phyloP scores from a whole-genome alignment of 2,797 vertebrate species.

The Sebastes dallii region DNA sequence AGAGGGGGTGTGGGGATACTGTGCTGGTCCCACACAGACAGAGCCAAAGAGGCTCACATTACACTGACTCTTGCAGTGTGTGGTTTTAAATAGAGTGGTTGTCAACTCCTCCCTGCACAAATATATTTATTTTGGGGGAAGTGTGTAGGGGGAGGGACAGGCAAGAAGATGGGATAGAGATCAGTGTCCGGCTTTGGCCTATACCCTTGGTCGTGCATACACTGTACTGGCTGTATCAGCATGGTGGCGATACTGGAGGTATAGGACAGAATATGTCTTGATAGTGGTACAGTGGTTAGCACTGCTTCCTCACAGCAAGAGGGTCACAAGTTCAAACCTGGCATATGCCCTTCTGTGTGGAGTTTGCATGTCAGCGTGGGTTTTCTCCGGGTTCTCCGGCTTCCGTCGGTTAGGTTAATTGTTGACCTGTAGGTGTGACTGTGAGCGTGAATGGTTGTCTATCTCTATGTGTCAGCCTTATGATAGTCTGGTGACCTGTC shows the following conservation, averaged over 20 bases:
- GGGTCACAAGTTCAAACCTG: too few species aligned
- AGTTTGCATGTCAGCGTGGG: too few species aligned
- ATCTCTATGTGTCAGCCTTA: too few species aligned
- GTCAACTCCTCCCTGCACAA: conserved; percentile 76
- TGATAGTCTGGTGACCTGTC: too few species aligned
- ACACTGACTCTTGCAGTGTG: conserved; percentile 83
- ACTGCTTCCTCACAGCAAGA: background rate
- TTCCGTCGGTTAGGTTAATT: too few species aligned
- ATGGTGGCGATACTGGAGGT: background rate
- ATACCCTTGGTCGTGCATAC: conserved; percentile 10
- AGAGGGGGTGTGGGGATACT: conserved; percentile 37
- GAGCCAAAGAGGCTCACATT: conserved; percentile 80
- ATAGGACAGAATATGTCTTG: background rate
- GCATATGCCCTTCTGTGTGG: too few species aligned
- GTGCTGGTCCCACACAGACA: conserved; percentile 57
- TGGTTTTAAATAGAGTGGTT: conserved; percentile 84
- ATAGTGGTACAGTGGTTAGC: too few species aligned
- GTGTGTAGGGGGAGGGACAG: conserved; percentile 42
- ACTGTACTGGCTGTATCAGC: conserved; percentile 28
- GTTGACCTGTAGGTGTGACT: too few species aligned
- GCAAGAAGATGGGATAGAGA: conserved; percentile 43
- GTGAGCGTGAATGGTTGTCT: too few species aligned
- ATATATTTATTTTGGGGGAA: conserved; percentile 80
- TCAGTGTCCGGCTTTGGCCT: conserved; percentile 45
- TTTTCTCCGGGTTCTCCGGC: too few species aligned